Conservation (phyloP, 2,797 vertebrate genomes). For the Sebastes diaconus region DNA sequence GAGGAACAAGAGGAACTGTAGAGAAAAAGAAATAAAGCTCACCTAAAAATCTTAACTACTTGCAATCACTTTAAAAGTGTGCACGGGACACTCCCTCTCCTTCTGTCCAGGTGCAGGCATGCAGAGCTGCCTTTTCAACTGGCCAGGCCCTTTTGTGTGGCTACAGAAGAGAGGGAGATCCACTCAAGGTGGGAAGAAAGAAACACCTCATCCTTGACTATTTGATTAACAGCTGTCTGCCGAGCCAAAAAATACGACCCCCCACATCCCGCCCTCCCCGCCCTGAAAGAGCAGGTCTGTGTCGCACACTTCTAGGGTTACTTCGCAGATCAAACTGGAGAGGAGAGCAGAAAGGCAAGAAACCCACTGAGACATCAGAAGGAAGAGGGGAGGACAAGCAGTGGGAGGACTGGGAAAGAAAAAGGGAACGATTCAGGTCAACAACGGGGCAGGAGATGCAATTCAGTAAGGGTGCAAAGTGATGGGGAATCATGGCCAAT, state of each 20-base stretch:
- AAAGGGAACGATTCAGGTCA: constrained; percentile 24
- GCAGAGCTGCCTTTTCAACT: constrained; percentile 68
- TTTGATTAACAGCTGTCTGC: constrained; percentile 85
- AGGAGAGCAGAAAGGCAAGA: constrained; percentile 74
- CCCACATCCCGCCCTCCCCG: constrained; percentile 33
- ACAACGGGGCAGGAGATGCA: constrained; percentile 38
- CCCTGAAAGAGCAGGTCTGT: constrained; percentile 76
- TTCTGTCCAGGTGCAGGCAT: constrained; percentile 78
- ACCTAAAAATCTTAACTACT: constrained; percentile 48
- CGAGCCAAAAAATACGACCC: constrained; percentile 59
- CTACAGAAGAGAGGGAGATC: constrained; percentile 57
- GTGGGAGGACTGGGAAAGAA: constrained; percentile 52
- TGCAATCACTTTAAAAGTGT: constrained; percentile 65
- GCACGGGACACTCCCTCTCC: constrained; percentile 52
- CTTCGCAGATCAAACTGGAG: constrained; percentile 74
- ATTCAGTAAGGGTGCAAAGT: constrained; percentile 31
- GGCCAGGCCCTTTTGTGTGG: constrained; percentile 64
- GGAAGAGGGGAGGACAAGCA: constrained; percentile 57
- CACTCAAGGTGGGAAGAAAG: constrained; percentile 70
- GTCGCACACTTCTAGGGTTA: constrained; percentile 87
- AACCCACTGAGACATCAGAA: constrained; percentile 68
- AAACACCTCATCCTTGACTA: constrained; percentile 82
- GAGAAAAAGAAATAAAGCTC: constrained; percentile 31
- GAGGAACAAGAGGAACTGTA: constrained; percentile 8
- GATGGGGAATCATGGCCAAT: constrained; percentile 23